phyloP scores from a whole-genome alignment of 1,140 invertebrate genomes.

The Colletes gigas region DNA sequence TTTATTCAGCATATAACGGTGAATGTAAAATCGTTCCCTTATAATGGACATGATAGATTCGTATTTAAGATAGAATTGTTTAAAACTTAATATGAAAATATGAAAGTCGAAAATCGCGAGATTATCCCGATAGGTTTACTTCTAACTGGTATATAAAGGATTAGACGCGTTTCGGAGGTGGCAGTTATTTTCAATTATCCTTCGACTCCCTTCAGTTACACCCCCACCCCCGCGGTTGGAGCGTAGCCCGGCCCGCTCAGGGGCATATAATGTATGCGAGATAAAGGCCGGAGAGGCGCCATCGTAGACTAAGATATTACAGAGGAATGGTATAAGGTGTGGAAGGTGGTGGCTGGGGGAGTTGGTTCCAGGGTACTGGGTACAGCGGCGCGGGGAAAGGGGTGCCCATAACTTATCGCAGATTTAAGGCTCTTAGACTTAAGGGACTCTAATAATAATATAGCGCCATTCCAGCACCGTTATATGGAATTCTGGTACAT shows the following conservation, averaged over 20 bases:
- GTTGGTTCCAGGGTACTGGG: constrained; percentile 57
- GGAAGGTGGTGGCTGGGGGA: constrained; percentile 53
- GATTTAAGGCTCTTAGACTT: constrained; percentile 83
- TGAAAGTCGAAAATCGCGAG: constrained; percentile 21
- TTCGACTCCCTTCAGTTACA: constrained; percentile 64
- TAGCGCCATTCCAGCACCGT: constrained; percentile 76
- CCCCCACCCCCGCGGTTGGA: constrained; percentile 56
- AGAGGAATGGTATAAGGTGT: constrained; percentile 80
- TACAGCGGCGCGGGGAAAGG: constrained; percentile 70
- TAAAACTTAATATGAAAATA: background rate
- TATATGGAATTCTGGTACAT: constrained; percentile 74
- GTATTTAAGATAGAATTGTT: no score
- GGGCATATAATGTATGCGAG: constrained; percentile 80
- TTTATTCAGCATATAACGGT: background rate
- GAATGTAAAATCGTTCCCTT: no score
- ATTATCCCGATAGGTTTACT: constrained; percentile 71
- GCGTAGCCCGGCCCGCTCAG: constrained; percentile 43
- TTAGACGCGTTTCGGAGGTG: constrained; percentile 72
- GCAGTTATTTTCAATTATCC: constrained; percentile 82
- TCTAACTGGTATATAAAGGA: constrained; percentile 73
- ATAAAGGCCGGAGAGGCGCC: constrained; percentile 78
- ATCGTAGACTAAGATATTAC: constrained; percentile 81
- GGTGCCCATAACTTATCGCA: constrained; percentile 82
- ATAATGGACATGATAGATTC: no score
- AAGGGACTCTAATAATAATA: constrained; percentile 83